Conservation (phyloP, 92 coral and sea anemone species). For the Palythoa heliodiscus region DNA sequence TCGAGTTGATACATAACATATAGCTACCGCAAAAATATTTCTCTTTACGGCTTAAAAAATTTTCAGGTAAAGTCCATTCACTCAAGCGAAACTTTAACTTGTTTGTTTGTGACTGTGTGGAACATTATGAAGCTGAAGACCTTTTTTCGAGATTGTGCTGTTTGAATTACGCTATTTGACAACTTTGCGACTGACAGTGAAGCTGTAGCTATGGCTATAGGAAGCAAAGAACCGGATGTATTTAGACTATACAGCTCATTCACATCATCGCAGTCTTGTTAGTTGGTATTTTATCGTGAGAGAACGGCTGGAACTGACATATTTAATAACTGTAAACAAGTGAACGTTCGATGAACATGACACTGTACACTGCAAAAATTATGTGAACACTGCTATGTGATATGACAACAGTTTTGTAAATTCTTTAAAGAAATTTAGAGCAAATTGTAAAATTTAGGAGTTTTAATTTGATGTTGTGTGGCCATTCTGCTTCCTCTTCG, state of each 20-base stretch:
- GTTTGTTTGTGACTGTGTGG: not conserved
- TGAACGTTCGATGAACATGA: not conserved
- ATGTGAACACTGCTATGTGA: no score
- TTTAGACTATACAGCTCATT: not conserved
- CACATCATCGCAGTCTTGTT: slow-evolving; percentile 22
- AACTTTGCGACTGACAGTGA: not conserved
- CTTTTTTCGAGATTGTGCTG: not conserved
- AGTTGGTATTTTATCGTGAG: not conserved
- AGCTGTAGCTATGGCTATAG: not conserved
- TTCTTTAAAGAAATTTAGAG: not conserved
- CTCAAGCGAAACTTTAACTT: not conserved
- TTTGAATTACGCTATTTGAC: not conserved
- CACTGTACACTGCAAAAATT: not conserved
- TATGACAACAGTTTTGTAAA: not conserved
- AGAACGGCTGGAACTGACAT: not conserved
- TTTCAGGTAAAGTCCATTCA: not conserved
- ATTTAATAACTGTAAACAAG: not conserved
- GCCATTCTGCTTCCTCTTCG: no score
- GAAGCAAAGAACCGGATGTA: slow-evolving; percentile 31
- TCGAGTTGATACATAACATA: not conserved
- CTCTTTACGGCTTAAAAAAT: not conserved
- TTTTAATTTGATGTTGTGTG: no score
- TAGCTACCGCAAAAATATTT: not conserved
- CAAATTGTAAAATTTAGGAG: not conserved
- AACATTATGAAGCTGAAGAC: not conserved